Percentiles rank a stretch among this genome's conserved stretches.
These are phyloP conservation scores for Cosmopolites sordidus DNA, from an alignment of 2,888 invertebrate genomes.

Conservation along the genomic window DNA sequence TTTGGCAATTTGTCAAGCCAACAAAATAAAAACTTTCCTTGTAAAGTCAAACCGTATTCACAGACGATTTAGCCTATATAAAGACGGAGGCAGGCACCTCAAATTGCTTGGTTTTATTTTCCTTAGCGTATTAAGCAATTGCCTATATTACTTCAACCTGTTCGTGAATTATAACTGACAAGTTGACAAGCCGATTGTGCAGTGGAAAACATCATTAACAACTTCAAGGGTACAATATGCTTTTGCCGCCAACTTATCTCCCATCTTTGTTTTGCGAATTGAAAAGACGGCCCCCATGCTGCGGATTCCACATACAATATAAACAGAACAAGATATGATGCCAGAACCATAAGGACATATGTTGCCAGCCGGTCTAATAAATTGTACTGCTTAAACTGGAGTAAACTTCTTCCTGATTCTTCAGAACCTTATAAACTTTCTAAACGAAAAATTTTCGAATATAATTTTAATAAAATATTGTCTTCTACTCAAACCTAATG, in stretches of 20 bases:
- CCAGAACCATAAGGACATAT: conserved; percentile 8
- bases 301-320: conserved; percentile 16
- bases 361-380: no score
- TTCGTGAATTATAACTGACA: conserved; percentile 37
- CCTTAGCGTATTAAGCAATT: conserved; percentile 13
- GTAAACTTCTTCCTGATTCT: no score
- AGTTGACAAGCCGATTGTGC: conserved; percentile 32
- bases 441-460: no score
- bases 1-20: neutral
- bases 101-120: conserved; percentile 6
- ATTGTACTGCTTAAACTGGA: no score
- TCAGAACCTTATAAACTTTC: no score
- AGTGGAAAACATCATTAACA: conserved; percentile 40
- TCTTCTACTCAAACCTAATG: no score
- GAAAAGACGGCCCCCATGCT: conserved; percentile 26
- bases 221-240: conserved; percentile 36
- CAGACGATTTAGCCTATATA: neutral
- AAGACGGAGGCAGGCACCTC: neutral
- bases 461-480: no score
- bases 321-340: conserved; percentile 17
- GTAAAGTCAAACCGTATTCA: neutral
- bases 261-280: conserved; percentile 34
- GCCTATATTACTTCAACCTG: conserved; percentile 19
- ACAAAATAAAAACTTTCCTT: neutral
- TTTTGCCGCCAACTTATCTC: conserved; percentile 37